Base-by-base conservation (phyloP, 2,888 invertebrate genomes). In the Athetis lepigone region DNA sequence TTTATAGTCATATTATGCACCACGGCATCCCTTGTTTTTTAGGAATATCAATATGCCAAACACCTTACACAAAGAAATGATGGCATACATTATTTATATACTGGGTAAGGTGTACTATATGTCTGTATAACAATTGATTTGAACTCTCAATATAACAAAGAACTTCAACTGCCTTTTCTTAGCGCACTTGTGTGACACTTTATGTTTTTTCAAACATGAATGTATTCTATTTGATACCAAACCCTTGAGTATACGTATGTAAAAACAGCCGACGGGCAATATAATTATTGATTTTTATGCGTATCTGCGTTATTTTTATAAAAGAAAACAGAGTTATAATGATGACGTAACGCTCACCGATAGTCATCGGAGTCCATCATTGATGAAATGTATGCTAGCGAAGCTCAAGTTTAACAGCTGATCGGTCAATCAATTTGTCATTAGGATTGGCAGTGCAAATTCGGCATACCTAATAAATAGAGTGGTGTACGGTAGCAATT, bases 161-260 rank as follows among this genome's bases (percentile, higher is more conserved):
- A 55, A 37, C 29, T 16, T 23, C 23, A 45, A 13, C 23, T 45
- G 13, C 23, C 37, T 37, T 57, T 39, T 57, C 21, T 39, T 45
- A 19, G 37, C 23, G 13, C 37, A 19, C 45, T 57, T 56, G 18
- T 4, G 16, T 9, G 19, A n/a, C 21, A n/a, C 2, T 45, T 18
- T 43, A 51, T 54, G 67, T 56, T 67, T 19, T 67, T 23, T 39
- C 36, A 13, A 33, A 46, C 46, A 42, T 59, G 4, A 59, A 49
- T 49, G 16, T 45, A 69, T 60, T 59, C 29, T 69, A 33, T 69
- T 49, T 49, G 60, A 19, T 58, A 40, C 7, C 7, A n/a, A 36
- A 29, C 36, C 16, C 11, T 27, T 5, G 11, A 29, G 23, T 27
- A 23, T 13, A 29, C 9, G 13, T 36, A 29, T 13, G 7, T 27